Conservation (phyloP, 1,140 invertebrate genomes). For the Heliconius hewitsoni region DNA sequence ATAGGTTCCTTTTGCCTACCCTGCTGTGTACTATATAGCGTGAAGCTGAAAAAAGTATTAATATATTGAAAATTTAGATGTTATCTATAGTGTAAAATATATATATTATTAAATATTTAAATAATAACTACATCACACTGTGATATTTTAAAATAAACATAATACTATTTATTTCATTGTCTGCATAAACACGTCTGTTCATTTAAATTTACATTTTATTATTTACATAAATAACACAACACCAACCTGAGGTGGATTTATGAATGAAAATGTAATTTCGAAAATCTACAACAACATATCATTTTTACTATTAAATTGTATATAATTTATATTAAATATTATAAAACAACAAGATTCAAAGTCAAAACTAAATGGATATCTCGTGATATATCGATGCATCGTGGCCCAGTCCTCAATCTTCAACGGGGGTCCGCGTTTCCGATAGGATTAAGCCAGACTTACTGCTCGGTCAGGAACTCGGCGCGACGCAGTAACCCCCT, state of each 20-base stretch:
- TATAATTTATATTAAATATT: background rate
- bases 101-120: background rate
- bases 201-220: constrained; percentile 12
- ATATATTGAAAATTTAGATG: no score
- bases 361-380: constrained; percentile 32
- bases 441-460: constrained; percentile 81
- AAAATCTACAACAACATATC: background rate
- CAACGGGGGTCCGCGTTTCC: constrained; percentile 77
- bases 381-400: constrained; percentile 48
- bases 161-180: constrained; percentile 8
- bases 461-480: constrained; percentile 79
- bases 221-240: constrained; percentile 8
- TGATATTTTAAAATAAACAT: background rate
- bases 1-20: no score
- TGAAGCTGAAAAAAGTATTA: no score
- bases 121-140: background rate
- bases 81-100: background rate
- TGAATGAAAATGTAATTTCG: constrained; percentile 2
- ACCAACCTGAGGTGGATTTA: constrained; percentile 5
- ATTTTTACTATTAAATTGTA: background rate
- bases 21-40: no score
- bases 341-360: background rate
- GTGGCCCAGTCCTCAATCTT: constrained; percentile 62
- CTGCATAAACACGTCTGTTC: constrained; percentile 9
- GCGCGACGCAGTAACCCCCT: constrained; percentile 63